Conservation (phyloP, 1,140 invertebrate genomes). For the Psilanteris sp. region DNA sequence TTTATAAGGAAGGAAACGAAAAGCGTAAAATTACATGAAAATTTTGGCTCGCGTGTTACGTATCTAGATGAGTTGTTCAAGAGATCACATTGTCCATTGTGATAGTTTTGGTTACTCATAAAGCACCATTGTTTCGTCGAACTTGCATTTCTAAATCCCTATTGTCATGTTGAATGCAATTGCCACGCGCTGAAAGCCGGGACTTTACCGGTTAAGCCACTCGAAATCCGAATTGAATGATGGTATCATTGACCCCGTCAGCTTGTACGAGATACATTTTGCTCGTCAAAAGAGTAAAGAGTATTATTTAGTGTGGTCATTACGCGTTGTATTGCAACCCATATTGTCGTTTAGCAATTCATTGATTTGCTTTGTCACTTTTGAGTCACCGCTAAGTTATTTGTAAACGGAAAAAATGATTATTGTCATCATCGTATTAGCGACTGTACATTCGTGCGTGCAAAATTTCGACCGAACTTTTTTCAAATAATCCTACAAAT, state of each 20-base stretch:
- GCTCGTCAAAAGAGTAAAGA: constrained; percentile 29
- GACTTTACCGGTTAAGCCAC: constrained; percentile 63
- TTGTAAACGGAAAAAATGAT: no score
- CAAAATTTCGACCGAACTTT: no score
- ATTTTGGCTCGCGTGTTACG: constrained; percentile 31
- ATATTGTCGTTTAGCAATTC: background rate
- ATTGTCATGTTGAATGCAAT: constrained; percentile 72
- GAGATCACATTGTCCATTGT: constrained; percentile 66
- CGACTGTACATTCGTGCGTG: no score
- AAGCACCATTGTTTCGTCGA: constrained; percentile 74
- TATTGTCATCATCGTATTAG: no score
- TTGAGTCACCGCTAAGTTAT: no score
- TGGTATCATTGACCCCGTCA: constrained; percentile 46
- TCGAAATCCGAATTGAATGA: constrained; percentile 58
- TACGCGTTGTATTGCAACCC: constrained; percentile 7
- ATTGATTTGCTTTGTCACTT: no score
- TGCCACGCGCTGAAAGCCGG: constrained; percentile 63
- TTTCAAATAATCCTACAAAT: no score
- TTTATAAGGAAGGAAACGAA: constrained; percentile 11
- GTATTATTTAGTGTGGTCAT: constrained; percentile 38
- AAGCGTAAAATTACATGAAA: constrained; percentile 14
- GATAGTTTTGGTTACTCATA: constrained; percentile 72
- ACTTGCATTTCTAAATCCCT: constrained; percentile 74
- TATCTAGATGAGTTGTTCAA: constrained; percentile 40
- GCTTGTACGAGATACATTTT: constrained; percentile 28